Evolutionary conservation across 2,113 vertebrate species (phyloP), one percentile per base, ranked within the genome.

Genomic region (Pagrus major): DNA sequence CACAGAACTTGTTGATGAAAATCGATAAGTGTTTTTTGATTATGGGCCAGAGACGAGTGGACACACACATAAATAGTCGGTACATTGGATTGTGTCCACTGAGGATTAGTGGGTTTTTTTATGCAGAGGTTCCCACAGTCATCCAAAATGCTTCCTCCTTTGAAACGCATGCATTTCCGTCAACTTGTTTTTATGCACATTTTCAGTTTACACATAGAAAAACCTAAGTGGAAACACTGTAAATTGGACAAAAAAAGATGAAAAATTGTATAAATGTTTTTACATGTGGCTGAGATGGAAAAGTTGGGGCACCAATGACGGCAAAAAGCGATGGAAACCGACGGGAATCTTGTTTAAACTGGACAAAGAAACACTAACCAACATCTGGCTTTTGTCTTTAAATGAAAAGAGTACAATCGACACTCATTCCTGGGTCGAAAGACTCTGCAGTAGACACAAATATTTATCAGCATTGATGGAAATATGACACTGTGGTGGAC

Each of bases 1-100:
- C 47, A 76, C 80, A 83, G 61, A 89, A 89, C 81, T 86, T 86
- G 86, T 84, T 81, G 88, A 91, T 88, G 71, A 47, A 89, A 91
- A 90, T 89, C 78, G 42, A 86, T 90, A 69, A 67, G 63, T 59
- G 46, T 78, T 87, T 85, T 86, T 84, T 86, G 71, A 83, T 86
- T 59, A 29, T 71, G 60, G 78, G 80, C 89, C 88, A 80, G 76
- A 75, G 69, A 70, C 70, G 25, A 63, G 39, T 80, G 60, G 87
- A 54, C 35, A 54, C 37, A 44, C 37, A 70, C 35, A 55, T 37
- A 42, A n/a, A 72, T 21, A 23, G 52, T 61, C 6, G n/a, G 44
- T 44, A 58, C 54, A 37, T 27, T 72, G 33, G n/a, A 72, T 39
- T 52, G 33, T n/a, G 71, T 77, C 78, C 67, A 63, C 56, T 25